Conservation (phyloP, 2,797 vertebrate species). For the Pseudotriccus pelzelni region DNA sequence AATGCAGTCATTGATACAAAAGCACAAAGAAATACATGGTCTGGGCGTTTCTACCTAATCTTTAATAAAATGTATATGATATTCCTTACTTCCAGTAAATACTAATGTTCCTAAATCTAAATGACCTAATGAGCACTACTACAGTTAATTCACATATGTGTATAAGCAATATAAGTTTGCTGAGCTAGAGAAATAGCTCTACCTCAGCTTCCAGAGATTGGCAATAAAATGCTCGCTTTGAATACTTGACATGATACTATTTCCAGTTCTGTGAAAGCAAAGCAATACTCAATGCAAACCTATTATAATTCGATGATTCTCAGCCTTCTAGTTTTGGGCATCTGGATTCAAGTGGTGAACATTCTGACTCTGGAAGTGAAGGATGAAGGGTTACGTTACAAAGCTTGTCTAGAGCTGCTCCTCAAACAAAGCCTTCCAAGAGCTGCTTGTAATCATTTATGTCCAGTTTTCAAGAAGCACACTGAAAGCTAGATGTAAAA, state of each 20-base stretch:
- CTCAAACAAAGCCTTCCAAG: not conserved
- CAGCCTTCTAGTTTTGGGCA: not conserved
- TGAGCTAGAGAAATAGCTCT: not conserved
- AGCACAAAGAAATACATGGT: not conserved
- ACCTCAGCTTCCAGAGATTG: not conserved
- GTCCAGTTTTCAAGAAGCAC: not conserved
- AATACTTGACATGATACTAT: not conserved
- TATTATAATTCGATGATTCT: not conserved
- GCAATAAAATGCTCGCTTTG: not conserved
- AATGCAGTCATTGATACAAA: not conserved
- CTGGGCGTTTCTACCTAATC: not conserved
- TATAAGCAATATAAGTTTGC: not conserved
- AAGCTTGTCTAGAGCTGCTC: not conserved
- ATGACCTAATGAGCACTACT: not conserved
- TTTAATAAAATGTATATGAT: not conserved
- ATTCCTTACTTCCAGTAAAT: not conserved
- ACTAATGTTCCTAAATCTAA: not conserved
- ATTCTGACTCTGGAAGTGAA: not conserved
- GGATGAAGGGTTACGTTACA: not conserved
- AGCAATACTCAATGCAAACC: not conserved
- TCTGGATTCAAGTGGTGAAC: not conserved
- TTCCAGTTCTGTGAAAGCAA: conserved; percentile 27
- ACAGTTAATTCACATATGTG: not conserved
- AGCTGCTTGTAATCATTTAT: not conserved
- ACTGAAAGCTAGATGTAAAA: not conserved